These are phyloP conservation scores for Amblyraja radiata DNA, from an alignment of 2,797 vertebrate species.

Conservation along the genomic window DNA sequence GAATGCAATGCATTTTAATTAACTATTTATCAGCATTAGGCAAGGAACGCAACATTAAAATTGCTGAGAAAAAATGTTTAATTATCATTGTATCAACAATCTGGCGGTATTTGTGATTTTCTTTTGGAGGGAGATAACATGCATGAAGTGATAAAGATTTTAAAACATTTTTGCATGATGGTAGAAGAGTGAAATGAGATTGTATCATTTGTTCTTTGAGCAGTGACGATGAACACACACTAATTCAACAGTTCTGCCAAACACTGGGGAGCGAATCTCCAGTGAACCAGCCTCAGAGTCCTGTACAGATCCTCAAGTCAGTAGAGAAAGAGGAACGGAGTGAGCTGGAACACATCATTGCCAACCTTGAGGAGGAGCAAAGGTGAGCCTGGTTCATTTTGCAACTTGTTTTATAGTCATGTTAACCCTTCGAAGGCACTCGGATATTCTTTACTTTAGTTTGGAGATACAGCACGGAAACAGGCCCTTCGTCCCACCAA, in stretches of 20 bases:
- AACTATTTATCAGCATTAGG: not conserved
- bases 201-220: constrained; percentile 37
- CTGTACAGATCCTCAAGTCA: constrained; percentile 87
- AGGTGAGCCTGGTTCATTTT: constrained; percentile 56
- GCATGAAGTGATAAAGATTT: constrained; percentile 33
- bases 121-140: not conserved
- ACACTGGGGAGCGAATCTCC: constrained; percentile 85
- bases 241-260: constrained; percentile 96
- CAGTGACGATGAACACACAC: constrained; percentile 90
- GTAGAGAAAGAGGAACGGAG: constrained; percentile 87
- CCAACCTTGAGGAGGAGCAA: constrained; percentile 87
- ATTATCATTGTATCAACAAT: constrained; percentile 39
- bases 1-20: not conserved
- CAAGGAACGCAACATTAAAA: constrained; percentile 29
- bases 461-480: too few species aligned
- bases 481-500: too few species aligned
- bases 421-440: not conserved
- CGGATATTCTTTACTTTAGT: not conserved
- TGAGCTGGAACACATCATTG: constrained; percentile 82
- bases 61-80: constrained; percentile 24
- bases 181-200: not conserved
- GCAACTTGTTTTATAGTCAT: not conserved
- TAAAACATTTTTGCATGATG: not conserved
- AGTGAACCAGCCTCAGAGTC: constrained; percentile 86
- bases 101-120: constrained; percentile 6